Base-by-base conservation (phyloP, 2,888 invertebrate genomes). In the Cerceris rybyensis region DNA sequence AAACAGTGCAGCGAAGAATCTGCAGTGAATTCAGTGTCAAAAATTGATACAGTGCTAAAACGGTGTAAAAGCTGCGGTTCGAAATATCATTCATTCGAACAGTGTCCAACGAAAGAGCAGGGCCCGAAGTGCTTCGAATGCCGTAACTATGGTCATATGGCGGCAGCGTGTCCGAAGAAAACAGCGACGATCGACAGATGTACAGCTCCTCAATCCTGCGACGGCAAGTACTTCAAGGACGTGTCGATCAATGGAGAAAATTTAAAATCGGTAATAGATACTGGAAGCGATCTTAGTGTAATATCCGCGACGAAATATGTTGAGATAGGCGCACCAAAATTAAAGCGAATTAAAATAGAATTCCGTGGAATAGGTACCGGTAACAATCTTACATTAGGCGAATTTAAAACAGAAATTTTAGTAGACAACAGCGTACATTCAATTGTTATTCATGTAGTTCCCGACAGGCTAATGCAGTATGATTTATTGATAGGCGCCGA, bases 51-150 rank as follows among this genome's bases (percentile, higher is more conserved):
- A 7, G 43, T 43, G n/a, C n/a, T n/a, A n/a, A n/a, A n/a, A n/a
- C n/a, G n/a, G n/a, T n/a, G n/a, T n/a, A n/a, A n/a, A n/a, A 65
- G 43, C 1, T 65, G 65, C 16, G 52, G 65, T 6, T 52, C 42
- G n/a, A 54, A 7, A 39, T 54, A 42, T n/a, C 65, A 65, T 11
- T 5, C 7, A 0, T 8, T 65, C 7, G 54, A 54, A 14, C 54
- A 65, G 2, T 65, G 65, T 41, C 54, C 55, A 55, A 55, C 65
- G 54, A 65, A 65, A 42, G 6, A 65, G 14, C 52, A 55, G 14
- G 65, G 55, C 1, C 54, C 55, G 1, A 52, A 54, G 16, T 65
- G 65, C 49, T 65, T 39, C 17, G 52, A 39, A 39, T 65, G 55
- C 41, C 42, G 41, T 2, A 55, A 41, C 1, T 65, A 41, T 11